Conservation (phyloP, 2,113 vertebrate genomes). For the Gadus chalcogrammus region DNA sequence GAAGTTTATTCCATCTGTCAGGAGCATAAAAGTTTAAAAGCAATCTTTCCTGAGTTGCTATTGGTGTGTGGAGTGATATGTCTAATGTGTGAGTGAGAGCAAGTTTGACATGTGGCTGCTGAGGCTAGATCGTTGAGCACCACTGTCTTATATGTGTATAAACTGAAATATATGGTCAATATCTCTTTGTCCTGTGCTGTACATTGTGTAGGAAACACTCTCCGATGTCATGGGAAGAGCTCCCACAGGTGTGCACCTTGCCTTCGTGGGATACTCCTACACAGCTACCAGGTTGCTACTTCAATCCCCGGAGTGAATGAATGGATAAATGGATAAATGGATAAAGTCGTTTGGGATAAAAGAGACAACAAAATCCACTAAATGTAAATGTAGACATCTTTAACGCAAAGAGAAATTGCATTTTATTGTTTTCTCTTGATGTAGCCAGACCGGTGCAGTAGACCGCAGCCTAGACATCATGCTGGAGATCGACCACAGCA, state of each 20-base stretch:
- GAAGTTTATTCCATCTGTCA: no score
- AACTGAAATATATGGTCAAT: no score
- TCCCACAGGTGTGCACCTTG: constrained; percentile 77
- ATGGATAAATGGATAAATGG: no score
- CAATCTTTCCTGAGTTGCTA: no score
- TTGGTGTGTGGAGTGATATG: no score
- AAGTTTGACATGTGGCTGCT: no score
- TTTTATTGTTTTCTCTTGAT: neutral
- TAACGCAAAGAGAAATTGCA: neutral
- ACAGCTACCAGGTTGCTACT: constrained; percentile 72
- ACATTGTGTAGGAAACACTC: constrained; percentile 66
- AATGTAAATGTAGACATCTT: neutral
- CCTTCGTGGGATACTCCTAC: constrained; percentile 85
- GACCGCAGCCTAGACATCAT: constrained; percentile 68
- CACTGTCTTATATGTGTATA: no score
- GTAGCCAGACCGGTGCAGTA: constrained; percentile 65
- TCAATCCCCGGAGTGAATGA: neutral
- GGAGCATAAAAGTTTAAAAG: no score
- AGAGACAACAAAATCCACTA: neutral
- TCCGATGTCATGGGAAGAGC: constrained; percentile 71
- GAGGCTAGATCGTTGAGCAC: no score
- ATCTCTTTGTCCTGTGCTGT: constrained; percentile 7
- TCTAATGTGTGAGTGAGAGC: no score
- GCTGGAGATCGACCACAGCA: constrained; percentile 65
- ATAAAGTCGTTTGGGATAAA: no score